Evolutionary conservation across 1,140 invertebrate genomes (phyloP).

Genomic region (Aricia agestis): DNA sequence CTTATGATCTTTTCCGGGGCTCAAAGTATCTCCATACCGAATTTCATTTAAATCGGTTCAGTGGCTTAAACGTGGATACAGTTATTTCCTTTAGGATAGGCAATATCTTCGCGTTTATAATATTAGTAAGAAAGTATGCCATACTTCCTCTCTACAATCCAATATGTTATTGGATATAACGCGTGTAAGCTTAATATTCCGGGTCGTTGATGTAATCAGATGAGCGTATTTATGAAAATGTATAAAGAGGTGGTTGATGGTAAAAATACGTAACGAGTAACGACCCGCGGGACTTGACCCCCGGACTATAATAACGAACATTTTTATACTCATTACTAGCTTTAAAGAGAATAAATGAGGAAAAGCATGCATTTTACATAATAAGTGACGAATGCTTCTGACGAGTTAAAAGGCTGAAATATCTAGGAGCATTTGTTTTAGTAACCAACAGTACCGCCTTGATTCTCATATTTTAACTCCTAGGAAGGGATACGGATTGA

Average conservation of each 20-base stretch:
- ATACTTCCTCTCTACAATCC: no score
- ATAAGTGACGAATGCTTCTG: not conserved
- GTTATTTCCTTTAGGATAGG: no score
- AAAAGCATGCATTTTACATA: not conserved
- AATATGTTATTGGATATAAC: not conserved
- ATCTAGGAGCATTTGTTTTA: no score
- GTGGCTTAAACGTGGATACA: no score
- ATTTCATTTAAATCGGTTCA: no score
- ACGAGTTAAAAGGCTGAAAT: not conserved
- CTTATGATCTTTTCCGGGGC: no score
- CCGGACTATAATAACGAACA: not conserved
- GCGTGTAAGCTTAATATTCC: not conserved
- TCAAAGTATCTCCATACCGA: no score
- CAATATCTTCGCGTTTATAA: no score
- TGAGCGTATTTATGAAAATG: not conserved
- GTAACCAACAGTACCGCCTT: no score
- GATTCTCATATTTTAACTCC: no score
- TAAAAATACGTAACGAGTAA: conserved; percentile 6
- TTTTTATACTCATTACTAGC: not conserved
- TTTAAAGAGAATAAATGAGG: not conserved
- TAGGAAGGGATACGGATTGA: no score
- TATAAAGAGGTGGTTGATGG: conserved; percentile 4
- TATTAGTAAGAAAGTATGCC: no score
- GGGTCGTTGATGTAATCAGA: not conserved
- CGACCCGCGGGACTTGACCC: not conserved